phyloP scores from a whole-genome alignment of 1,140 invertebrate genomes.

The Lasaia peninsularis region DNA sequence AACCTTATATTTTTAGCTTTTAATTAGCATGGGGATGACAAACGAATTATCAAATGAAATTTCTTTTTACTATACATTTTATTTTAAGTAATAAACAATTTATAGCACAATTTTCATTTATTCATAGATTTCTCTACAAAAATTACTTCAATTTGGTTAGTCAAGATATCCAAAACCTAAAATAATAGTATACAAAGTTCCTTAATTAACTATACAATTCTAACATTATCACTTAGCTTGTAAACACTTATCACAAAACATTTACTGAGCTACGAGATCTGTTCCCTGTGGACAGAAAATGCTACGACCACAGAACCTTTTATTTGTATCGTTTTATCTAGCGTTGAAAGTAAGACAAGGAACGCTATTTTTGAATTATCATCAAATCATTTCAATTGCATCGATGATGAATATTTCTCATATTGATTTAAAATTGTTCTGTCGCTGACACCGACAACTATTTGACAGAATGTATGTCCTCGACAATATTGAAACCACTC shows the following conservation, averaged over 20 bases:
- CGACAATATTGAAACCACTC: too few relatives aligned
- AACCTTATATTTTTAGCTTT: too few relatives aligned
- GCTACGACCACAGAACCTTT: neutral
- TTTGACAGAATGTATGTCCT: too few relatives aligned
- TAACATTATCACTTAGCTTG: neutral
- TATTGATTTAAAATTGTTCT: too few relatives aligned
- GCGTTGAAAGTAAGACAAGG: too few relatives aligned
- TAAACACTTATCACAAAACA: slow-evolving; percentile 4
- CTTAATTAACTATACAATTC: neutral
- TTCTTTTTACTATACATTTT: neutral
- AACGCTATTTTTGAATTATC: too few relatives aligned
- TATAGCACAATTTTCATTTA: neutral
- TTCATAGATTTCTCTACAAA: neutral
- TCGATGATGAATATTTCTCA: too few relatives aligned
- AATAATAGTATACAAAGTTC: neutral
- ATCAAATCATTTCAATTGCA: too few relatives aligned
- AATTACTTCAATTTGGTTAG: neutral
- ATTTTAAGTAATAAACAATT: neutral
- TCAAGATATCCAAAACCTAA: neutral
- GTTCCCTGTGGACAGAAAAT: neutral
- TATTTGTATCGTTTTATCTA: too few relatives aligned
- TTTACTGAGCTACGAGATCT: neutral
- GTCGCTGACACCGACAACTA: too few relatives aligned
- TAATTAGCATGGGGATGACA: neutral
- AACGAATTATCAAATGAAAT: neutral